Base-by-base conservation (phyloP, 1,140 invertebrate species). In the Trichomalopsis sarcophagae region DNA sequence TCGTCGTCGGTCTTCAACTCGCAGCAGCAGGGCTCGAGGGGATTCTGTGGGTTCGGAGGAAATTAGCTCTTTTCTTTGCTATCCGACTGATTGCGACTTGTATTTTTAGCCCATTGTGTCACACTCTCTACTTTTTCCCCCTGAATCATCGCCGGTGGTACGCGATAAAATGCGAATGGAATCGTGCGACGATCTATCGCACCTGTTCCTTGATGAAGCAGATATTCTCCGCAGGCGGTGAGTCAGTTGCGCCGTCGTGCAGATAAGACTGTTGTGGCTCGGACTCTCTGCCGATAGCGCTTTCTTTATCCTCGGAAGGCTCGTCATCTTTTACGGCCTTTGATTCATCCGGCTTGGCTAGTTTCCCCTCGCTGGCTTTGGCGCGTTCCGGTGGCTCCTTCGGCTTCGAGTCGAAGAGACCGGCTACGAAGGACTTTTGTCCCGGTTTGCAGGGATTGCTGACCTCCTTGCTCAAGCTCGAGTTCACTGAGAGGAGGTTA, bases 191-290 rank as follows among this genome's bases (percentile, higher is more conserved):
- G 5, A 6, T 6, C 5, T 36, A 21, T 76, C 36, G 21, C 40
- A 75, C 73, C 73, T 75, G 73, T n/a, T 75, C 30, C 73, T 33
- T 33, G 73, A 75, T 75, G 73, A 36, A 75, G 73, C 73, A 75
- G 23, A n/a, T 2, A 0, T 13, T 71, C 23, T 71, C 68, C 2
- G 27, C 27, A 23, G 40, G 40, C 1, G 40, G 40, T 11, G 10
- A 44, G 40, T 44, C 30, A 71, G 27, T 4, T 30, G 6, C 13
- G 13, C 14, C 7, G 40, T 44, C 40, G 9, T 10, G n/a, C n/a
- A n/a, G 40, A 44, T 44, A 10, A 44, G 40, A 44, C 33, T 44
- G 9, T 44, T 44, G 40, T 10, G 27, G 27, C 27, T 44, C 40
- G 9, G 40, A 7, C 9, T 44, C 40, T 40, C 40, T 40, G 3